These are phyloP conservation scores for Melanerpes aurifrons DNA, from an alignment of 2,113 vertebrate genomes.

Conservation along the genomic window DNA sequence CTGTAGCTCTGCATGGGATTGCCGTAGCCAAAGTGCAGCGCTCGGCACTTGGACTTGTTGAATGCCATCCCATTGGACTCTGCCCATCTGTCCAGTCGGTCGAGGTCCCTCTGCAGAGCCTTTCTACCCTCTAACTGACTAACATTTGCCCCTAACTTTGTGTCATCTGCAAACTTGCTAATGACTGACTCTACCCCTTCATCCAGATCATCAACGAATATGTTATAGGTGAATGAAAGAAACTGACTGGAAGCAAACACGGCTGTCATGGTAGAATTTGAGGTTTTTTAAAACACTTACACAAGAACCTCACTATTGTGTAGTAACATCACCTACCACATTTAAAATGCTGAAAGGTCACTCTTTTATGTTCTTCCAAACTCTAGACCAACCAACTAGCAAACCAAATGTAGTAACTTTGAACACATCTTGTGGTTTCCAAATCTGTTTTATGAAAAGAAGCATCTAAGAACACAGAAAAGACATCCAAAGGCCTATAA, in stretches of 20 bases:
- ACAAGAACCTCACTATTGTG: background rate
- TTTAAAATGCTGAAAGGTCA: background rate
- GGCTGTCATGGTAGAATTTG: background rate
- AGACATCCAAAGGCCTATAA: background rate
- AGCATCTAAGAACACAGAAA: background rate
- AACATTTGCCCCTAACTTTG: no score
- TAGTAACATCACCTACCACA: background rate
- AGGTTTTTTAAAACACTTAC: background rate
- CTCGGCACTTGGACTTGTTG: no score
- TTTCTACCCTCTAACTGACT: no score
- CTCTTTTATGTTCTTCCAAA: background rate
- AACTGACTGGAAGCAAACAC: background rate
- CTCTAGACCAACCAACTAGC: background rate
- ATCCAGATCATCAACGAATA: no score
- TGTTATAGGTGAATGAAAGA: background rate
- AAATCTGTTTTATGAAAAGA: background rate
- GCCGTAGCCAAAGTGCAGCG: no score
- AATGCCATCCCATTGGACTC: no score
- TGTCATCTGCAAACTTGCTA: no score
- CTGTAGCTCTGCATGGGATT: no score
- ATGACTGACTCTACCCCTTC: no score
- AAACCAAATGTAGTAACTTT: conserved; percentile 2
- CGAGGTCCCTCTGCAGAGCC: no score
- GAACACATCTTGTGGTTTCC: rapidly evolving
- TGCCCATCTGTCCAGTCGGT: no score